These are phyloP conservation scores for Orestias chungarensis DNA, from an alignment of 2,797 vertebrate genomes.

Conservation along the genomic window DNA sequence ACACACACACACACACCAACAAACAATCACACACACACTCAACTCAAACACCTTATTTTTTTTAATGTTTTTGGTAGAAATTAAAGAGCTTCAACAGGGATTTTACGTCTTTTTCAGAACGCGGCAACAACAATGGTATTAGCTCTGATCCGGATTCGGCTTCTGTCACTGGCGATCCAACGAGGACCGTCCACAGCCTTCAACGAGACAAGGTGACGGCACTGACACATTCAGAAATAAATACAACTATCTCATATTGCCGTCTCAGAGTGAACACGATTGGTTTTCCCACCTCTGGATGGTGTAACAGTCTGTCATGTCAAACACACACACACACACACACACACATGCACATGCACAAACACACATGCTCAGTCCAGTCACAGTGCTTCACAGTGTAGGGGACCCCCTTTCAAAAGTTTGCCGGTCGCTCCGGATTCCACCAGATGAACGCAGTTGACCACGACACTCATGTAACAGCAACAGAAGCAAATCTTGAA, in stretches of 20 bases:
- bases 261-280: slow-evolving; percentile 49
- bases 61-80: slow-evolving; percentile 66
- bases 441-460: slow-evolving; percentile 44
- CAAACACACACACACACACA: slow-evolving; percentile 24
- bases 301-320: slow-evolving; percentile 52
- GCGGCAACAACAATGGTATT: slow-evolving; percentile 45
- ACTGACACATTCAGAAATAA: slow-evolving; percentile 60
- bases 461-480: slow-evolving; percentile 46
- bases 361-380: slow-evolving; percentile 14
- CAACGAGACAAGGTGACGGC: slow-evolving; percentile 34
- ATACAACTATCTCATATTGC: slow-evolving; percentile 62
- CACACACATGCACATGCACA: slow-evolving; percentile 13
- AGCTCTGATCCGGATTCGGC: slow-evolving; percentile 69
- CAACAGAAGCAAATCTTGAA: slow-evolving; percentile 55
- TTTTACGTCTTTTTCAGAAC: slow-evolving; percentile 28
- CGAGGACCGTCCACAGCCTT: slow-evolving; percentile 23
- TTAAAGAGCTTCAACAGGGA: slow-evolving; percentile 52
- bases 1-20: slow-evolving; percentile 23
- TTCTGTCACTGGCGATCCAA: slow-evolving; percentile 50
- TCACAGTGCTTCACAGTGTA: slow-evolving; percentile 70
- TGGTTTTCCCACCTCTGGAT: slow-evolving; percentile 36
- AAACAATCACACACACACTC: slow-evolving; percentile 15
- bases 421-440: slow-evolving; percentile 29
- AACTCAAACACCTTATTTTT: slow-evolving; percentile 6
- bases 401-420: slow-evolving; percentile 55